Evolutionary conservation across 2,888 invertebrate genomes (phyloP).

Genomic region (Athrips mouffetella): DNA sequence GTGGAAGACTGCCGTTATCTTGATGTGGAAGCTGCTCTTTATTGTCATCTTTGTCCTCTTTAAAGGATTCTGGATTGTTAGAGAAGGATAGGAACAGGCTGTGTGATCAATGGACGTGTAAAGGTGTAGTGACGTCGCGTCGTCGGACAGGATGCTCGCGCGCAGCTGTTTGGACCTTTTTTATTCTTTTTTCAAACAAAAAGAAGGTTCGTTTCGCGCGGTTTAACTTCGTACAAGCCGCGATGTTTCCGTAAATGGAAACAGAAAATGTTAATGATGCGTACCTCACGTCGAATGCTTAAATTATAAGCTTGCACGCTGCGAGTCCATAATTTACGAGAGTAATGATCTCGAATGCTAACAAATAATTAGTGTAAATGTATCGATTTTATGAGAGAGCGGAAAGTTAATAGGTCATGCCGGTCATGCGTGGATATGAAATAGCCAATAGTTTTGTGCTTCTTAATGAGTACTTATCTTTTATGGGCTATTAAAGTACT

Average conservation of each 20-base stretch:
- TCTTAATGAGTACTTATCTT: conserved; percentile 6
- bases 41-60: conserved; percentile 48
- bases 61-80: conserved; percentile 22
- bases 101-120: conserved; percentile 62
- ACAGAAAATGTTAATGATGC: conserved; percentile 71
- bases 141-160: conserved; percentile 68
- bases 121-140: conserved; percentile 68
- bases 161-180: conserved; percentile 75
- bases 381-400: conserved; percentile 13
- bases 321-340: conserved; percentile 46
- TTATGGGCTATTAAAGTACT: conserved; percentile 1
- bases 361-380: conserved; percentile 15
- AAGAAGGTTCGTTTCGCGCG: conserved; percentile 71
- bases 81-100: conserved; percentile 50
- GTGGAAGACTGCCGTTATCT: conserved; percentile 68
- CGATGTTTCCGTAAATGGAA: conserved; percentile 66
- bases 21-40: conserved; percentile 36
- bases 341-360: conserved; percentile 44
- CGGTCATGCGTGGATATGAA: conserved; percentile 7
- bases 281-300: conserved; percentile 48
- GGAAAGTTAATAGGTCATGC: conserved; percentile 10
- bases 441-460: neutral
- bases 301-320: conserved; percentile 47
- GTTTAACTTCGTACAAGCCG: conserved; percentile 56
- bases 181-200: conserved; percentile 57